phyloP scores from a whole-genome alignment of 2,113 vertebrate genomes.

The Forbesichthys agassizii region DNA sequence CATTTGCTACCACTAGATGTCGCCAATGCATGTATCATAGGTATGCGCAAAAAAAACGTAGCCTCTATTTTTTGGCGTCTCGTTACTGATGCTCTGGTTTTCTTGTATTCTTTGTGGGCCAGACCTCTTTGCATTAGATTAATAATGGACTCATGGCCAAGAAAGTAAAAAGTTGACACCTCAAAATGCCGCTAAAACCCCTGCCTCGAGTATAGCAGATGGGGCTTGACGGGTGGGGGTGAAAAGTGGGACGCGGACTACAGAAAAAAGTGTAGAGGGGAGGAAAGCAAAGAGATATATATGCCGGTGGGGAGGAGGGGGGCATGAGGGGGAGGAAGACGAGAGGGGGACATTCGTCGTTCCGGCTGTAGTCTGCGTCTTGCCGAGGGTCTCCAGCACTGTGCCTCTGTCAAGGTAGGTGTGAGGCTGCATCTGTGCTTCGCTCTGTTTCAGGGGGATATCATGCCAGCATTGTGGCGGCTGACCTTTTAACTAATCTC shows the following conservation, averaged over 20 bases:
- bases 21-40: constrained; percentile 26
- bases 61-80: background rate
- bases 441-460: constrained; percentile 6
- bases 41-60: background rate
- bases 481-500: constrained; percentile 15
- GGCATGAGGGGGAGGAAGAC: constrained; percentile 23
- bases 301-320: background rate
- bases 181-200: constrained; percentile 52
- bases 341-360: constrained; percentile 44
- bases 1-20: constrained; percentile 54
- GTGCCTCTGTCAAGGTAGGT: constrained; percentile 74
- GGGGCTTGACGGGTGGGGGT: background rate
- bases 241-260: constrained; percentile 10
- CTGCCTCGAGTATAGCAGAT: constrained; percentile 56
- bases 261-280: constrained; percentile 2
- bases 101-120: background rate
- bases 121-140: background rate
- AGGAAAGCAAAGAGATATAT: background rate
- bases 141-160: constrained; percentile 37
- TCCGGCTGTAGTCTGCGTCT: constrained; percentile 54
- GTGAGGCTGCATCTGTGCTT: constrained; percentile 39
- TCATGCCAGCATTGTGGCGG: background rate
- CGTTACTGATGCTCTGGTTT: background rate
- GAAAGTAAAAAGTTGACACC: constrained; percentile 72
- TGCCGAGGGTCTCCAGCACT: constrained; percentile 64